Evolutionary conservation across 1,140 invertebrate genomes (phyloP), one percentile per base, ranked within the genome.

Genomic region (Zaprionus capensis): DNA sequence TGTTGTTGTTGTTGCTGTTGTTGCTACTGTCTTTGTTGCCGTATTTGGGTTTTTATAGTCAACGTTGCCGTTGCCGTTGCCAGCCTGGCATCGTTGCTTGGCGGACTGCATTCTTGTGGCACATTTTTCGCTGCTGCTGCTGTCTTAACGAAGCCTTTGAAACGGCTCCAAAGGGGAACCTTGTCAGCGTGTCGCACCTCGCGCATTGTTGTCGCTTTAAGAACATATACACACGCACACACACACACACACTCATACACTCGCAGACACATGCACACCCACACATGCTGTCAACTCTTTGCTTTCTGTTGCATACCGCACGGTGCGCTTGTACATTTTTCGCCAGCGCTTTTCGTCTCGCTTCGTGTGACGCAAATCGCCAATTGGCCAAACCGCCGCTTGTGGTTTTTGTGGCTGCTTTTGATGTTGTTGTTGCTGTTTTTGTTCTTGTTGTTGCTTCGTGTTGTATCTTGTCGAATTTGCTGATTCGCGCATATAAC

Each of bases 381-480:
- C 82, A 86, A 82, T 87, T 86, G 83, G 83, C 83, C 78, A 76
- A 76, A 62, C 84, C 51, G 58, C 73, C 70, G 73, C 82, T 83
- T 84, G 81, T 61, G 81, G 73, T 63, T 65, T 24, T 46, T 71
- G 34, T 58, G 41, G 73, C 46, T 44, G 56, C 44, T 41, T 73
- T 80, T 78, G 31, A 15, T 69, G 51, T 26, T 56, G 72, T 22
- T 58, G 22, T 22, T 22, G 22, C 22, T 22, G 22, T 22, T 22
- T 22, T 22, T 1, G 34, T 63, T 71, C 66, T 51, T 69, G 51
- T 26, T 56, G 55, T 53, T 71, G 63, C 44, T 34, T 49, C 24
- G 41, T n/a, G 49, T 80, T 69, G 70, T 68, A 74, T 59, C 59
- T 74, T 81, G 81, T 75, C 78, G 67, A 86, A 86, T 71, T 82